These are phyloP conservation scores for Callosobruchus maculatus DNA, from an alignment of 2,888 invertebrate species.

Conservation along the genomic window DNA sequence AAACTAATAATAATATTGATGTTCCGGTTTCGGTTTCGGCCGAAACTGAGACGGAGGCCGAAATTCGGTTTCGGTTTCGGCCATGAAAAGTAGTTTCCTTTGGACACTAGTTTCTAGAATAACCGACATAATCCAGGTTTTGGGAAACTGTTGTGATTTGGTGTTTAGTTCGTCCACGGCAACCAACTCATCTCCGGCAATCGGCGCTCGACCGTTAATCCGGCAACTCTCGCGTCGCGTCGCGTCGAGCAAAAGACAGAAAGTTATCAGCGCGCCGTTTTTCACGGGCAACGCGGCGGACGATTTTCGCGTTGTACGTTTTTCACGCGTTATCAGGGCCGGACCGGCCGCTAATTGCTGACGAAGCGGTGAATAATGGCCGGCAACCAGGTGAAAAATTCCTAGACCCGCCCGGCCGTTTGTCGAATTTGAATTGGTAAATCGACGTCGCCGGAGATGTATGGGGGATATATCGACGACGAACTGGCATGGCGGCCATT, in stretches of 20 bases:
- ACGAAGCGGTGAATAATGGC: not conserved
- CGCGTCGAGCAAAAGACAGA: not conserved
- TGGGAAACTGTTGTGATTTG: no score
- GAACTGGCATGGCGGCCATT: not conserved
- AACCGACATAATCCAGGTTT: no score
- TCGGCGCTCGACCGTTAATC: no score
- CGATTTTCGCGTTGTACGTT: not conserved
- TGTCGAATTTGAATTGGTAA: not conserved
- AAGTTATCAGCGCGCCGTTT: not conserved
- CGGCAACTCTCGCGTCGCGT: no score
- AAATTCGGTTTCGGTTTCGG: no score
- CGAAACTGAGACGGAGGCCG: no score
- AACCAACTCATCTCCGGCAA: no score
- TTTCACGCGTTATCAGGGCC: not conserved
- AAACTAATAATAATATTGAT: no score
- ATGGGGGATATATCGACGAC: not conserved
- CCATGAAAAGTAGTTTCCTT: no score
- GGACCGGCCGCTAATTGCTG: not conserved
- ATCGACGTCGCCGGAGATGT: not conserved
- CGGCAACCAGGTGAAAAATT: not conserved
- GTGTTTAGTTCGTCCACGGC: no score
- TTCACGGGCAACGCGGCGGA: not conserved
- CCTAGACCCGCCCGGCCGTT: not conserved
- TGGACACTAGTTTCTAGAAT: no score
- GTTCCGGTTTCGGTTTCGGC: no score